These are phyloP conservation scores for Blastomussa wellsi DNA, from an alignment of 92 coral and sea anemone species.

Conservation along the genomic window DNA sequence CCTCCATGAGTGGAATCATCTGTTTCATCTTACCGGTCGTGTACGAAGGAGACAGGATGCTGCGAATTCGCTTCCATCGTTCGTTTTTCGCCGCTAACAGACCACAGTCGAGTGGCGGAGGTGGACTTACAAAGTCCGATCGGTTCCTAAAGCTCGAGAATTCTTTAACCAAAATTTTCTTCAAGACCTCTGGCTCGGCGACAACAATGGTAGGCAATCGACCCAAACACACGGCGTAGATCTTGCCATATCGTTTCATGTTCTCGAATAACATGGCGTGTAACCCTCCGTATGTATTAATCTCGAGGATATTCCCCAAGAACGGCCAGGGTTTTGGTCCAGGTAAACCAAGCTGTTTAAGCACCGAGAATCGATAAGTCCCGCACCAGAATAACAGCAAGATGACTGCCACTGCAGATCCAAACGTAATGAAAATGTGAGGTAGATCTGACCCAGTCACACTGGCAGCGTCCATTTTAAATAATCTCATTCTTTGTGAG, in stretches of 20 bases:
- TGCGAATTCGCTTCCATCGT: slow-evolving; percentile 73
- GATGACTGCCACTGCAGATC: slow-evolving; percentile 11
- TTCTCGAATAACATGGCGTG: slow-evolving; percentile 57
- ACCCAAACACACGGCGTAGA: slow-evolving; percentile 62
- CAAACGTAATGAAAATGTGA: not conserved
- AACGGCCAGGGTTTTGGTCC: slow-evolving; percentile 70
- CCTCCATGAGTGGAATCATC: slow-evolving; percentile 61
- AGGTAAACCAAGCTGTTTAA: slow-evolving; percentile 57
- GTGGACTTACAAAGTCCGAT: not conserved
- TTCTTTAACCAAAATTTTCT: slow-evolving; percentile 73
- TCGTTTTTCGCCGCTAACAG: slow-evolving; percentile 47
- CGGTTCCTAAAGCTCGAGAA: slow-evolving; percentile 74
- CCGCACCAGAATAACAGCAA: slow-evolving; percentile 56
- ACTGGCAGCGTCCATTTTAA: slow-evolving; percentile 7
- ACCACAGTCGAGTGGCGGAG: slow-evolving; percentile 27
- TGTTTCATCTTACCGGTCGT: slow-evolving; percentile 62
- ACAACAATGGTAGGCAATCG: slow-evolving; percentile 53
- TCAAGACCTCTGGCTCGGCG: slow-evolving; percentile 73
- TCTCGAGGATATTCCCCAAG: slow-evolving; percentile 68
- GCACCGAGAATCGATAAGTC: slow-evolving; percentile 41
- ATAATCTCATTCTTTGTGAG: not conserved
- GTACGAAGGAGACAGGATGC: slow-evolving; percentile 69
- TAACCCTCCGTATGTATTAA: slow-evolving; percentile 59
- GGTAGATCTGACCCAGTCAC: not conserved
- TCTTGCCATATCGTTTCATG: slow-evolving; percentile 74